phyloP scores from a whole-genome alignment of 2,888 invertebrate species.

The Pollenia angustigena region DNA sequence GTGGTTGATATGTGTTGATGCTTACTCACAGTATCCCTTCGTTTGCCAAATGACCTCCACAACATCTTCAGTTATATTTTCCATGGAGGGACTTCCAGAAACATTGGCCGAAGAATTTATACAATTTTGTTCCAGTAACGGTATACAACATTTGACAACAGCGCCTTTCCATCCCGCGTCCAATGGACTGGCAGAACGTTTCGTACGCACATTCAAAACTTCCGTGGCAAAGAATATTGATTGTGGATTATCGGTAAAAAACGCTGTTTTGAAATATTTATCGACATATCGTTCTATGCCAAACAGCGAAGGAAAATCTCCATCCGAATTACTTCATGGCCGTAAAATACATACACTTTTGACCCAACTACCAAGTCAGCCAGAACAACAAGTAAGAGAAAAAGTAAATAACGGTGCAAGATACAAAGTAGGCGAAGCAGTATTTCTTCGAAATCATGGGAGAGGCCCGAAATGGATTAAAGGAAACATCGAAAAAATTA shows the following conservation, averaged over 20 bases:
- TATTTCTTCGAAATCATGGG: too few species aligned
- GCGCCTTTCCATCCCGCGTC: conserved; percentile 74
- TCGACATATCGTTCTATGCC: background rate
- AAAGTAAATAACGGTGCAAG: too few species aligned
- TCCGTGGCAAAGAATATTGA: background rate
- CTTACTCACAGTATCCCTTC: conserved; percentile 49
- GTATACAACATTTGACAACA: conserved; percentile 75
- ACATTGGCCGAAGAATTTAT: conserved; percentile 68
- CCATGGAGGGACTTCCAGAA: conserved; percentile 69
- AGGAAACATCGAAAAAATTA: too few species aligned
- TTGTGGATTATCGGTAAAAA: background rate
- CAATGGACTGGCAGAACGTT: conserved; percentile 54
- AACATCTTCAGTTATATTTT: conserved; percentile 40
- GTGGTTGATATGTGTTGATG: conserved; percentile 46
- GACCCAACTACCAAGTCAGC: background rate
- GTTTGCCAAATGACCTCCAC: conserved; percentile 25
- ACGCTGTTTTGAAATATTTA: background rate
- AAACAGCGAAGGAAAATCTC: background rate
- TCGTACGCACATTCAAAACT: conserved; percentile 28
- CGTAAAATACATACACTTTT: conserved; percentile 4
- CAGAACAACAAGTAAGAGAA: too few species aligned
- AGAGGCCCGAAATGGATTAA: too few species aligned
- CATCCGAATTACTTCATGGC: conserved; percentile 9
- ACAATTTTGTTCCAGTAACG: conserved; percentile 45
- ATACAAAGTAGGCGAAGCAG: too few species aligned